A percentile compares a stretch with the other conserved stretches of the same genome.
Conservation (phyloP, 2,113 vertebrate species). For the Halcyon malimbica region DNA sequence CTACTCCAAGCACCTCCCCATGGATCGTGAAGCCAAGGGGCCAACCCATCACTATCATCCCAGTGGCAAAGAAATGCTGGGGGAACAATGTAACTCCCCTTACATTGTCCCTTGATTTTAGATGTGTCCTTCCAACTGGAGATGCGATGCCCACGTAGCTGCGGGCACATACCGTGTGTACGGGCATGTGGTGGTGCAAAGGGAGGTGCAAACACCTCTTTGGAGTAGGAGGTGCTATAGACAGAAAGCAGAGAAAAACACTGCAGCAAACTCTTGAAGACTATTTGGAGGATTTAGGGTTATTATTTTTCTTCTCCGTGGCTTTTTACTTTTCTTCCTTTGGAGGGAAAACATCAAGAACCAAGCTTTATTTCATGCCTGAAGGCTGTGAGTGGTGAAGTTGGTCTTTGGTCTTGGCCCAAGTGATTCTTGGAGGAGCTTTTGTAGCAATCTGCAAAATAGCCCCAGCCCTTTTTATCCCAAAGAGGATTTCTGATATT, state of each 20-base stretch:
- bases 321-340: not conserved
- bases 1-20: not conserved
- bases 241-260: not conserved
- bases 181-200: not conserved
- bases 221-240: not conserved
- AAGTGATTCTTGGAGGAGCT: not conserved
- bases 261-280: not conserved
- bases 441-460: not conserved
- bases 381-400: not conserved
- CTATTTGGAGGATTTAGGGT: not conserved
- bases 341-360: not conserved
- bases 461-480: not conserved
- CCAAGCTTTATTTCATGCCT: not conserved
- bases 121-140: not conserved
- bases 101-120: not conserved
- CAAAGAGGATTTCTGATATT: not conserved
- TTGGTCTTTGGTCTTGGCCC: not conserved
- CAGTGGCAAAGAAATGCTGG: not conserved
- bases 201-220: not conserved
- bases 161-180: fast-evolving
- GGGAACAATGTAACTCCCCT: not conserved
- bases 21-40: not conserved
- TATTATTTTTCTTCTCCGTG: not conserved
- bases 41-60: not conserved
- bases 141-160: not conserved